These are phyloP conservation scores for Pseudonaja textilis DNA, from an alignment of 2,113 vertebrate genomes.

Conservation along the genomic window DNA sequence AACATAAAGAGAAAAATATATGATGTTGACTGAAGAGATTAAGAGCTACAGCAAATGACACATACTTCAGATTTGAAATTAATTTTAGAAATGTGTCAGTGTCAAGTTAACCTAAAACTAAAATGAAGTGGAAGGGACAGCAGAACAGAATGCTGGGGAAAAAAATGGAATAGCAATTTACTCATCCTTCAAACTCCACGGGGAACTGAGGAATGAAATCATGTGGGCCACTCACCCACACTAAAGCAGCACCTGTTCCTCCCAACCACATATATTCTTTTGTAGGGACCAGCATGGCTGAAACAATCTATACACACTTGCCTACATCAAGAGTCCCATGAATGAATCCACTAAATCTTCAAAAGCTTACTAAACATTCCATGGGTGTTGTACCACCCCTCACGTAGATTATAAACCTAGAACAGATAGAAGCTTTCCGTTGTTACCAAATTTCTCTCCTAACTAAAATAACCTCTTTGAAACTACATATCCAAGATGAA, in stretches of 20 bases:
- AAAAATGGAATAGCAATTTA: background rate
- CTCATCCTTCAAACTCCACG: background rate
- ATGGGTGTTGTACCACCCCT: background rate
- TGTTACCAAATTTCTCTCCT: background rate
- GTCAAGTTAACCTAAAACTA: background rate
- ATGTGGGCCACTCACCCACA: background rate
- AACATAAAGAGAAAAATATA: background rate
- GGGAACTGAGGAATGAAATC: background rate
- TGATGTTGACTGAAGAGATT: background rate
- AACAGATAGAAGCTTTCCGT: background rate
- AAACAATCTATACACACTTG: background rate
- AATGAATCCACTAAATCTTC: background rate
- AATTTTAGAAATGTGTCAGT: background rate
- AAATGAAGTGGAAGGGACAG: background rate
- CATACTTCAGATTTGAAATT: background rate
- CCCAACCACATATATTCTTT: background rate
- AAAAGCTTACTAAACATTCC: slow-evolving; percentile 14
- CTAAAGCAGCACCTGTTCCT: background rate
- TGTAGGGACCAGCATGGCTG: background rate
- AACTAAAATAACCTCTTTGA: background rate
- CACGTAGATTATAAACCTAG: slow-evolving; percentile 11
- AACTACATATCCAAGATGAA: background rate
- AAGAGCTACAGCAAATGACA: background rate
- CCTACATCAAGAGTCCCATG: background rate
- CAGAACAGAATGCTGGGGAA: background rate